Percentiles rank a stretch among this genome's conserved stretches.
phyloP scores from a whole-genome alignment of 2,113 vertebrate genomes.

The Pteronura brasiliensis region DNA sequence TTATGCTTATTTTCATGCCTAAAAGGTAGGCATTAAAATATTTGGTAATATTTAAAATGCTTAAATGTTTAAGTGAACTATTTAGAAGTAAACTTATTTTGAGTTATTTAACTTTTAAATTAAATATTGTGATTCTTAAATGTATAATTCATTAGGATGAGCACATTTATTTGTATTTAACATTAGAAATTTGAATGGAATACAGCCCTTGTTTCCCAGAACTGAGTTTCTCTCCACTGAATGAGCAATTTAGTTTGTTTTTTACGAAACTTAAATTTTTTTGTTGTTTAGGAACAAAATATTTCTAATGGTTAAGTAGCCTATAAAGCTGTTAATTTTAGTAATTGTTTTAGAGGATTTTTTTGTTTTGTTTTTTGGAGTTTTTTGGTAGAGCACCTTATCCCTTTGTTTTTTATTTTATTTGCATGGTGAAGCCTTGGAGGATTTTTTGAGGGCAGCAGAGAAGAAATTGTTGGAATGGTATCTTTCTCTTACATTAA shows the following conservation, averaged over 20 bases:
- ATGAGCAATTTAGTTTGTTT: conserved; percentile 48
- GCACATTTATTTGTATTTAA: conserved; percentile 49
- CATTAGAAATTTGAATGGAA: conserved; percentile 16
- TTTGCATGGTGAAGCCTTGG: conserved; percentile 19
- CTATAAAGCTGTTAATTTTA: conserved; percentile 3
- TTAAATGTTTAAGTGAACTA: conserved; percentile 26
- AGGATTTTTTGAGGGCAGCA: conserved; percentile 27
- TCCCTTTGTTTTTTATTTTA: conserved; percentile 40
- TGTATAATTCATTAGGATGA: background rate
- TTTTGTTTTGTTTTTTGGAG: background rate
- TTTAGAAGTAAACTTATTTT: conserved; percentile 38
- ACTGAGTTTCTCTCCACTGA: background rate
- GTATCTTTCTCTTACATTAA: conserved; percentile 12
- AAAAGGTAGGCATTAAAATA: background rate
- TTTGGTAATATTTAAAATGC: background rate
- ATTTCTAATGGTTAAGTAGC: conserved; percentile 5
- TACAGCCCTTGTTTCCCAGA: background rate
- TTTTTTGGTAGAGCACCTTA: background rate
- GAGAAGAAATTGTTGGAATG: conserved; percentile 37
- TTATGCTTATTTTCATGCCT: conserved; percentile 40
- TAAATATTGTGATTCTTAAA: conserved; percentile 35
- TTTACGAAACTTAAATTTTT: conserved; percentile 33
- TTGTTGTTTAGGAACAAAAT: conserved; percentile 21
- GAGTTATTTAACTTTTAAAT: conserved; percentile 47
- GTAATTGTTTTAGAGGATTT: background rate